Conservation (phyloP, 2,888 invertebrate genomes). For the Sylvicola cinctus region DNA sequence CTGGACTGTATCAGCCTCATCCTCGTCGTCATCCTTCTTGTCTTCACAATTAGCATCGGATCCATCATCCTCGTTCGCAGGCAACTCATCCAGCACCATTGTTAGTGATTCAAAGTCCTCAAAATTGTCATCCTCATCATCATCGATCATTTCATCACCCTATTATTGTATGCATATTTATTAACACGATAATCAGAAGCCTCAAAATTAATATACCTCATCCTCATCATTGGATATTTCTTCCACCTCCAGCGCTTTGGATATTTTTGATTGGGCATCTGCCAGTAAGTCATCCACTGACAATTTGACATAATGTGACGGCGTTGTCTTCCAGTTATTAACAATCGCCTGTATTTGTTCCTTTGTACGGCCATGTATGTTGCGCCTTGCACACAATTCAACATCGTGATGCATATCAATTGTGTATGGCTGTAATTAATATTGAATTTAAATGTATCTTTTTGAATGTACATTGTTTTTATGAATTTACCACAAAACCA, state of each 20-base stretch:
- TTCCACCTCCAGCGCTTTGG: conserved; percentile 2
- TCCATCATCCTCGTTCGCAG: no score
- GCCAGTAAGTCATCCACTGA: conserved; percentile 28
- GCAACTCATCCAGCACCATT: no score
- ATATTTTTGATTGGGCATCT: neutral
- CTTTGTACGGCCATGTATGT: conserved; percentile 61
- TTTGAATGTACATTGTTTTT: no score
- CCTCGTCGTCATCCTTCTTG: no score
- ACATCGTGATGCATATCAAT: conserved; percentile 72
- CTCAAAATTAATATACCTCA: no score
- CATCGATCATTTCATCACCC: neutral
- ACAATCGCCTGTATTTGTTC: conserved; percentile 56
- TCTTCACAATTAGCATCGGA: no score
- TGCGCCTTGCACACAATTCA: conserved; percentile 56
- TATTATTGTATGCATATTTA: neutral
- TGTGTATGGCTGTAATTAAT: conserved; percentile 53
- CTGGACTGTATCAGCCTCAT: no score
- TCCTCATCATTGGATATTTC: conserved; percentile 4
- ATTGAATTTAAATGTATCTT: neutral
- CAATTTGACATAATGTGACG: conserved; percentile 56
- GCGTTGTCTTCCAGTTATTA: conserved; percentile 55
- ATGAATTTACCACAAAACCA: conserved; percentile 20
- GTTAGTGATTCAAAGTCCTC: no score
- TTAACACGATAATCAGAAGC: neutral
- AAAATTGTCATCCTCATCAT: neutral